Evolutionary conservation across 2,113 vertebrate species (phyloP).

Genomic region (Apus apus): DNA sequence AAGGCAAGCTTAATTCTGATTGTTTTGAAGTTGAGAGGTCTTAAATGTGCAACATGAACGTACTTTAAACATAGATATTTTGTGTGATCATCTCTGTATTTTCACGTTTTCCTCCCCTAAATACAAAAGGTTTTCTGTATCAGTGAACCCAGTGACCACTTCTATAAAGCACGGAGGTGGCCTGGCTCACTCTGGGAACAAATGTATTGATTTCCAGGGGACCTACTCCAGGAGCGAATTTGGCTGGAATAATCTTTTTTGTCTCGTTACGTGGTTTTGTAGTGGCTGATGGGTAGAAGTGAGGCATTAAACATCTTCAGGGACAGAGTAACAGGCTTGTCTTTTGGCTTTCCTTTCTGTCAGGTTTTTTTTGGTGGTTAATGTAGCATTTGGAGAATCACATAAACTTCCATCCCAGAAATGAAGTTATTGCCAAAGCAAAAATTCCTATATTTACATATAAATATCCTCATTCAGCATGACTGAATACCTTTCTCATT

Average conservation of each 20-base stretch:
- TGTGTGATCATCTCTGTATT: neutral
- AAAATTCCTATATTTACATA: constrained; percentile 76
- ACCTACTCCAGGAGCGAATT: neutral
- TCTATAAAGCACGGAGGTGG: neutral
- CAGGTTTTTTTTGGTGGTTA: constrained; percentile 22
- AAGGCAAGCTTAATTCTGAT: constrained; percentile 22
- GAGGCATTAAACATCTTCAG: neutral
- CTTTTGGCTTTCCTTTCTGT: constrained; percentile 37
- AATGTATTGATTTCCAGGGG: neutral
- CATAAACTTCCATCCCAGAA: constrained; percentile 55
- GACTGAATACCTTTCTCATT: constrained; percentile 71
- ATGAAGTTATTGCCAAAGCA: constrained; percentile 64
- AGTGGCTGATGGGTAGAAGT: neutral
- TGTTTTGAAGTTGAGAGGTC: neutral
- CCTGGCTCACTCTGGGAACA: neutral
- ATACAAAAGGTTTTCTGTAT: neutral
- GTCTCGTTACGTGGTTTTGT: neutral
- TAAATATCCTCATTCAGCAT: constrained; percentile 73
- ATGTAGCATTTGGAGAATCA: constrained; percentile 52
- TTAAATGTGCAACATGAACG: neutral
- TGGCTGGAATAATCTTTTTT: neutral
- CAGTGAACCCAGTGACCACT: neutral
- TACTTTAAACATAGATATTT: neutral
- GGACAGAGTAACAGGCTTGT: neutral
- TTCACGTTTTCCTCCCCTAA: neutral